A percentile compares a stretch with the other conserved stretches of the same genome.
Conservation (phyloP, 2,113 vertebrate genomes). For the Zosterops pallidus region DNA sequence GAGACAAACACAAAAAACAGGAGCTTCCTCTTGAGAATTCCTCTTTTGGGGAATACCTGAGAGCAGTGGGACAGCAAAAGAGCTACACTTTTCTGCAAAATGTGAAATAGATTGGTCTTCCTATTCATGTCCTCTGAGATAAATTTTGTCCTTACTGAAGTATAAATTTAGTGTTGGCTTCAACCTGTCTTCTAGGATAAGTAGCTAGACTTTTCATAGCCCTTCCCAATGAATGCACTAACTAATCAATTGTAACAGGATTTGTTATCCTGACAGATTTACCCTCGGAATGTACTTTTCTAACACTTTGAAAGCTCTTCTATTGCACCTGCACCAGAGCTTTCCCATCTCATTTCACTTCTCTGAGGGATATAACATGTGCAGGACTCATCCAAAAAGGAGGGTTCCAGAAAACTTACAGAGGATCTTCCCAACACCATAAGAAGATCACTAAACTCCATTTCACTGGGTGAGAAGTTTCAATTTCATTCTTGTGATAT, state of each 20-base stretch:
- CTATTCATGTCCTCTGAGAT: background rate
- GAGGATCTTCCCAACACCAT: background rate
- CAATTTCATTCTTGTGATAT: background rate
- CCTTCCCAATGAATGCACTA: background rate
- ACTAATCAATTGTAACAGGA: background rate
- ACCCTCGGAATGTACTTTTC: background rate
- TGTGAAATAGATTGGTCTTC: background rate
- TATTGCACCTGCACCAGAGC: background rate
- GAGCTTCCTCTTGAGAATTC: background rate
- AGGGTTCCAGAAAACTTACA: background rate
- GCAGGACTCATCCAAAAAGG: background rate
- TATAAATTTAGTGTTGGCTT: background rate
- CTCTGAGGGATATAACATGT: rapidly evolving
- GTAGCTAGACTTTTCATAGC: background rate
- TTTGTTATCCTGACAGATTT: background rate
- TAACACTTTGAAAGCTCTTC: background rate
- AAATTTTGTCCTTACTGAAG: background rate
- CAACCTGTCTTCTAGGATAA: background rate
- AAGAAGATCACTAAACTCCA: background rate
- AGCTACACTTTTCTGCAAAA: background rate
- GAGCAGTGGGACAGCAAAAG: background rate
- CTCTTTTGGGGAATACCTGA: background rate
- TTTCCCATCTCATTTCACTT: background rate
- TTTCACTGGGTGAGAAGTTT: background rate
- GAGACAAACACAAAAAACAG: background rate